Evolutionary conservation across 2,888 invertebrate species (phyloP).

Genomic region (Trissolcus japonicus): DNA sequence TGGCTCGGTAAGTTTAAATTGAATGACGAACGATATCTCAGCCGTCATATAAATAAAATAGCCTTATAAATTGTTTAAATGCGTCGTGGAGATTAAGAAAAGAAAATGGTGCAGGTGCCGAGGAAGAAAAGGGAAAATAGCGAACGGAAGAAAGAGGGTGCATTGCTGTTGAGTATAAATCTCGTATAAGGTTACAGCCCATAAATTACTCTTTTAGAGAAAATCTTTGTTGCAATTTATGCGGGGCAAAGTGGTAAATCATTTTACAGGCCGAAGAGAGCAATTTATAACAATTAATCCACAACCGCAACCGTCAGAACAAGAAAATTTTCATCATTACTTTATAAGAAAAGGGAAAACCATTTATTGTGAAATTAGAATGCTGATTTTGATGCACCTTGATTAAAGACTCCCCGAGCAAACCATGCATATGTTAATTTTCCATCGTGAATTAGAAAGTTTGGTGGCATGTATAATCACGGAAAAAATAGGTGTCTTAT

Average conservation of each 20-base stretch:
- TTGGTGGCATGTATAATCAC: too few species aligned
- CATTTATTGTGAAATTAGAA: neutral
- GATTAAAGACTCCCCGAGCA: neutral
- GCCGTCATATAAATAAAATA: slow-evolving; percentile 43
- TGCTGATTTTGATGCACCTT: neutral
- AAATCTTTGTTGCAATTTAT: slow-evolving; percentile 75
- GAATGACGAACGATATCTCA: slow-evolving; percentile 24
- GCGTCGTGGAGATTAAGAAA: slow-evolving; percentile 51
- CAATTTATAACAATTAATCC: slow-evolving; percentile 75
- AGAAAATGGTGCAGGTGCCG: slow-evolving; percentile 34
- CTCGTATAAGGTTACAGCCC: slow-evolving; percentile 63
- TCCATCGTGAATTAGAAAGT: too few species aligned
- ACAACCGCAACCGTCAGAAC: slow-evolving; percentile 32
- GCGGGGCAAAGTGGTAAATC: slow-evolving; percentile 70
- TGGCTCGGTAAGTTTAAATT: too few species aligned
- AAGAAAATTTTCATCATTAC: slow-evolving; percentile 42
- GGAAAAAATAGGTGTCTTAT: too few species aligned
- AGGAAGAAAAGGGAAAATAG: slow-evolving; percentile 41
- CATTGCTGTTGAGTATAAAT: slow-evolving; percentile 63
- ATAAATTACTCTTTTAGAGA: slow-evolving; percentile 74
- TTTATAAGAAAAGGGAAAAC: slow-evolving; percentile 37
- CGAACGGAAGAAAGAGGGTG: slow-evolving; percentile 47
- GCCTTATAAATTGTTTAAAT: slow-evolving; percentile 58
- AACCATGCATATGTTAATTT: too few species aligned
- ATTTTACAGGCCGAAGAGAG: slow-evolving; percentile 71